phyloP scores from a whole-genome alignment of 2,113 vertebrate genomes.

The Chitala chitala region DNA sequence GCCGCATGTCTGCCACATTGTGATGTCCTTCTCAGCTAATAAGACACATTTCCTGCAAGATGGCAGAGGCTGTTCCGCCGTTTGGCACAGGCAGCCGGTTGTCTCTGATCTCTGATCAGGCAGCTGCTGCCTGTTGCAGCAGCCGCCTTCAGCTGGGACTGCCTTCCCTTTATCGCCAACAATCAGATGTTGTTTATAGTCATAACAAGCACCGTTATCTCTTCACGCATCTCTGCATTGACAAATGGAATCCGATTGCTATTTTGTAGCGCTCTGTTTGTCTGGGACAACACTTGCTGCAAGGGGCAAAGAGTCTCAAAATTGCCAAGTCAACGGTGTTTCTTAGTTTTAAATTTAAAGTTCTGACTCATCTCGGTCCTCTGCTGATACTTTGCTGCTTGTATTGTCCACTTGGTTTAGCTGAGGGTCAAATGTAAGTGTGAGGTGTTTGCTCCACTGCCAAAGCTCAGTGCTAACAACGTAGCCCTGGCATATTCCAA shows the following conservation, averaged over 20 bases:
- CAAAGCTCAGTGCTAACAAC: no score
- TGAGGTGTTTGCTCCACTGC: neutral
- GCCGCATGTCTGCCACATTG: no score
- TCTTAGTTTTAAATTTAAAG: neutral
- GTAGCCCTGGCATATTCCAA: no score
- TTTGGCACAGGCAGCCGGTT: neutral
- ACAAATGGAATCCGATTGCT: constrained; percentile 18
- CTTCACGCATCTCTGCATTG: neutral
- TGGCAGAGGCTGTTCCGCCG: neutral
- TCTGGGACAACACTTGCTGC: neutral
- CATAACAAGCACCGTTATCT: constrained; percentile 44
- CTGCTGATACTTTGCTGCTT: no score
- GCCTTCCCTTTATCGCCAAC: constrained; percentile 21
- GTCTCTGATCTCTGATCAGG: neutral
- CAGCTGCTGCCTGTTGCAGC: neutral
- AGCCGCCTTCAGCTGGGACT: neutral
- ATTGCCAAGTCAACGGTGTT: neutral
- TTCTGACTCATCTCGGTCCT: neutral
- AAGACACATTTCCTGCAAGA: neutral
- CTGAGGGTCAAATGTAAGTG: neutral
- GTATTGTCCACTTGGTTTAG: neutral
- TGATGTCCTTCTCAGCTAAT: neutral
- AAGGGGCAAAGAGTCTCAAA: neutral
- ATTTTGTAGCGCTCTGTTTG: constrained; percentile 6
- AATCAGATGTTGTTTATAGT: constrained; percentile 45